Evolutionary conservation across 1,140 invertebrate species (phyloP).

Genomic region (Calycopis cecrops): DNA sequence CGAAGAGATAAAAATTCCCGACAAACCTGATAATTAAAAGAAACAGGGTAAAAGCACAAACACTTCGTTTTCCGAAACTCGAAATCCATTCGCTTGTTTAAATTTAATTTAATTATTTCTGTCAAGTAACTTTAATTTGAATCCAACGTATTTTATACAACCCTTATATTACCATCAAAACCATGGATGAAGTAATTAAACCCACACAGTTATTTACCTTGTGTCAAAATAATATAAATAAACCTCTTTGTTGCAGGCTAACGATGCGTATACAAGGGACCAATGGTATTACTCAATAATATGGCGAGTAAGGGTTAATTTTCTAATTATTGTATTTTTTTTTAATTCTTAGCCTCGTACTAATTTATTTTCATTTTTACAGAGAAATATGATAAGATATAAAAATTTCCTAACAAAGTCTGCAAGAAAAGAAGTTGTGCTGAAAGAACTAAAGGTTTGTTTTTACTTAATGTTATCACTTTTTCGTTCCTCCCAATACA

Average conservation of each 20-base stretch:
- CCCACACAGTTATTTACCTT: too few relatives aligned
- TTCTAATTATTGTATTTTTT: constrained; percentile 15
- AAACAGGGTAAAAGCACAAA: too few relatives aligned
- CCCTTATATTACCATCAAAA: too few relatives aligned
- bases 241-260: constrained; percentile 77
- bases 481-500: background rate
- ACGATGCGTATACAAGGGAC: constrained; percentile 87
- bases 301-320: constrained; percentile 83
- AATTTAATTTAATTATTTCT: too few relatives aligned
- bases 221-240: constrained; percentile 13
- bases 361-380: constrained; percentile 45
- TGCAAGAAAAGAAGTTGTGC: constrained; percentile 83
- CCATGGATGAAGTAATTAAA: too few relatives aligned
- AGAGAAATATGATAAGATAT: constrained; percentile 89
- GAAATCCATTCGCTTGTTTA: too few relatives aligned
- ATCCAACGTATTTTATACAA: too few relatives aligned
- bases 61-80: too few relatives aligned
- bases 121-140: too few relatives aligned
- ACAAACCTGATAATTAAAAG: too few relatives aligned
- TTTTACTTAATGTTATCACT: constrained; percentile 1
- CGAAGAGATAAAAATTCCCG: too few relatives aligned
- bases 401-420: constrained; percentile 82
- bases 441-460: constrained; percentile 86
- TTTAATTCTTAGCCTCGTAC: constrained; percentile 2
- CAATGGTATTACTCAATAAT: constrained; percentile 90